Conservation (phyloP, 2,888 invertebrate species). For the Trichogramma evanescens region DNA sequence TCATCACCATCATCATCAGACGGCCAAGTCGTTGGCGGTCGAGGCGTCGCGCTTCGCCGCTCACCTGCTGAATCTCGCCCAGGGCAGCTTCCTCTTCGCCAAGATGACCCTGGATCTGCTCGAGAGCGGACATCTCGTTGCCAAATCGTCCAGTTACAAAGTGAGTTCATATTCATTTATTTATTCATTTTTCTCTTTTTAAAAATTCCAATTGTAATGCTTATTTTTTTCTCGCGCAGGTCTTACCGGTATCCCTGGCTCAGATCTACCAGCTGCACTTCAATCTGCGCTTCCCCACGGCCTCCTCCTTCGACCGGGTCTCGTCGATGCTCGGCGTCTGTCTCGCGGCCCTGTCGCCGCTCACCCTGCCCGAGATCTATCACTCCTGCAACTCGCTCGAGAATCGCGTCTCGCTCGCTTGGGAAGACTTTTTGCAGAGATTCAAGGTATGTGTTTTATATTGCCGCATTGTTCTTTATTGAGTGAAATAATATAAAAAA, state of each 20-base stretch:
- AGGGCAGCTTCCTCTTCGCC: constrained; percentile 86
- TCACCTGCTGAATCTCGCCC: constrained; percentile 74
- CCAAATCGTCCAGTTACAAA: constrained; percentile 90
- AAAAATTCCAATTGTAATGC: background rate
- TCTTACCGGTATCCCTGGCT: constrained; percentile 77
- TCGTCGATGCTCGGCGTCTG: constrained; percentile 84
- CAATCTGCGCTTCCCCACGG: constrained; percentile 85
- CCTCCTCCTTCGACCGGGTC: constrained; percentile 83
- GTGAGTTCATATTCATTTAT: constrained; percentile 36
- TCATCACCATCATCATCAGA: too few relatives aligned
- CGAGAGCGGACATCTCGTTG: constrained; percentile 83
- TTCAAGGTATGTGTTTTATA: constrained; percentile 55
- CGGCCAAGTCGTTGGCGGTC: constrained; percentile 45
- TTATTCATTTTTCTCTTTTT: background rate
- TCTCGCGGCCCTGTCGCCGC: constrained; percentile 82
- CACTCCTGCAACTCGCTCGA: constrained; percentile 85
- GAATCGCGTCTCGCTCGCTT: constrained; percentile 71
- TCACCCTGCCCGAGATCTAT: constrained; percentile 85
- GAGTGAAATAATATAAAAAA: too few relatives aligned
- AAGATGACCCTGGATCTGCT: constrained; percentile 87
- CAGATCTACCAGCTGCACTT: constrained; percentile 88
- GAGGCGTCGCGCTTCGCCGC: constrained; percentile 75
- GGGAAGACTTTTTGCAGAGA: constrained; percentile 85
- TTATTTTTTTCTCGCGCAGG: constrained; percentile 30
- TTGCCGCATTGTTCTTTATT: too few relatives aligned